These are phyloP conservation scores for Coilia nasus DNA, from an alignment of 2,797 vertebrate species.

Conservation along the genomic window DNA sequence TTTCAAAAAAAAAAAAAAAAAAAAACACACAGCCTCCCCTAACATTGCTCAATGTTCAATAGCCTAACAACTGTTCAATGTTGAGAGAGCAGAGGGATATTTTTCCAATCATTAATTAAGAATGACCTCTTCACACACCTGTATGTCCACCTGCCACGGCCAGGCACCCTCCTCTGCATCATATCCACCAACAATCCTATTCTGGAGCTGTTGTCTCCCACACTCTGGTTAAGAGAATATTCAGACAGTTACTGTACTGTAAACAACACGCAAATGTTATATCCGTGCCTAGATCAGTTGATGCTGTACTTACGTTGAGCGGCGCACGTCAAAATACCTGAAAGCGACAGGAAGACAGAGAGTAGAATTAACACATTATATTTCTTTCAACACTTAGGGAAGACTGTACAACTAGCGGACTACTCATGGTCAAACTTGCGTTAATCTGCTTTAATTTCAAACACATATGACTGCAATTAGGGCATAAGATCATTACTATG, in stretches of 20 bases:
- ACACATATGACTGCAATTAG: not conserved
- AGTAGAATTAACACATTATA: not conserved
- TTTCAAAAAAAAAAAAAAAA: not conserved
- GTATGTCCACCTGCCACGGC: constrained; percentile 80
- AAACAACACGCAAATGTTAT: not conserved
- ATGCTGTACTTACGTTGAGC: constrained; percentile 52
- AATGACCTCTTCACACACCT: constrained; percentile 49
- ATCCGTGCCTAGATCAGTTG: not conserved
- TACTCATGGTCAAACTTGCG: not conserved
- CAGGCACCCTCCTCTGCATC: constrained; percentile 64
- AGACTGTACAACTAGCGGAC: not conserved
- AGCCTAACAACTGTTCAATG: not conserved
- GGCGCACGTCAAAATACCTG: constrained; percentile 50
- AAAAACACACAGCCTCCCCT: not conserved
- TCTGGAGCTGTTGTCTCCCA: constrained; percentile 59
- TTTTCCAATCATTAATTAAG: not conserved
- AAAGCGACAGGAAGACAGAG: not conserved
- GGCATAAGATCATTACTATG: not conserved
- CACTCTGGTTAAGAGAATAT: constrained; percentile 59
- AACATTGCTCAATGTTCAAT: not conserved
- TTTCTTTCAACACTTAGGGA: not conserved
- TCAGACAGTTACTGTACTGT: not conserved
- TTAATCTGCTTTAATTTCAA: not conserved
- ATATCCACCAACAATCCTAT: constrained; percentile 75
- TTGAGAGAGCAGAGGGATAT: not conserved